A percentile compares a stretch with the other conserved stretches of the same genome.
Evolutionary conservation across 2,113 vertebrate species (phyloP).

Genomic region (Lasiurus borealis): DNA sequence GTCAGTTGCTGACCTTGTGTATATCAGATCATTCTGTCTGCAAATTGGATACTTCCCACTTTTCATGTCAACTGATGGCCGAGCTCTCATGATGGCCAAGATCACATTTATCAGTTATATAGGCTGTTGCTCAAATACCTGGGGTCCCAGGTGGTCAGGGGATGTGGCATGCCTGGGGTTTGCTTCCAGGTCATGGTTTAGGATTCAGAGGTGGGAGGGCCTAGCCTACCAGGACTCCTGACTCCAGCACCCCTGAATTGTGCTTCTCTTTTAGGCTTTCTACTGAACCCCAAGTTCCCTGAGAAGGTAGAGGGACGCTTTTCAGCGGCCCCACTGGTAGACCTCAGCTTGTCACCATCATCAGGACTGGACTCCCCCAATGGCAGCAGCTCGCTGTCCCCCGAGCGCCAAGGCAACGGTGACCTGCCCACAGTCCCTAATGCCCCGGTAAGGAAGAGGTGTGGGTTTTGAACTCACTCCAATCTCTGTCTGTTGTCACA

Average conservation of each 20-base stretch:
- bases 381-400: constrained; percentile 90
- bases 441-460: constrained; percentile 88
- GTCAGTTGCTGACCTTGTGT: neutral
- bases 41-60: neutral
- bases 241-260: neutral
- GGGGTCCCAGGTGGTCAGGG: neutral
- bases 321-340: constrained; percentile 89
- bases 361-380: constrained; percentile 87
- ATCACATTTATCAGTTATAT: neutral
- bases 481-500: neutral
- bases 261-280: constrained; percentile 78
- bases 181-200: neutral
- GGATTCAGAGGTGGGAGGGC: neutral
- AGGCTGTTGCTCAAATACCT: neutral
- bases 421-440: constrained; percentile 87
- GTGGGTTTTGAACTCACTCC: neutral
- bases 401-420: constrained; percentile 91
- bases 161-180: neutral
- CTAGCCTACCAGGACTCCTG: neutral
- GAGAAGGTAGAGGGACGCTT: constrained; percentile 90
- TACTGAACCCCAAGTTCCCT: constrained; percentile 86
- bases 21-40: neutral
- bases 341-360: constrained; percentile 94
- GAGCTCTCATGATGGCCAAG: neutral
- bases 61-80: rapidly evolving